These are phyloP conservation scores for Pristionchus exspectatus DNA, from an alignment of 2,888 invertebrate genomes.

Conservation along the genomic window DNA sequence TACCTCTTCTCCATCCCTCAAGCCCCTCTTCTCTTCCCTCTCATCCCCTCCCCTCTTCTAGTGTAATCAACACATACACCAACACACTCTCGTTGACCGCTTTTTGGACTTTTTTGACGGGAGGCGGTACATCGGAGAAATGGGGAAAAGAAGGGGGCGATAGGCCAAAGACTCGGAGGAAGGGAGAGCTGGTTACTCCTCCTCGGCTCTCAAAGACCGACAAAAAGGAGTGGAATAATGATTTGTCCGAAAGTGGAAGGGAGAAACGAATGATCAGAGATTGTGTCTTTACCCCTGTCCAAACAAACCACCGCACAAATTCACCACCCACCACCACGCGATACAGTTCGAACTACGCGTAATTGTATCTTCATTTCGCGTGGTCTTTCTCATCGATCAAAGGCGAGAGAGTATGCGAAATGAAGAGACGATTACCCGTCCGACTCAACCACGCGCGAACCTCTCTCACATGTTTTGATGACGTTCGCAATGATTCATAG, in stretches of 20 bases:
- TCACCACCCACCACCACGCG: not conserved
- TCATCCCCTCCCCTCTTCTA: constrained; percentile 38
- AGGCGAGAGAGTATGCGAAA: no score
- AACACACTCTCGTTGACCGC: constrained; percentile 20
- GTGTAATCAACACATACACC: constrained; percentile 46
- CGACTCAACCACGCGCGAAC: not conserved
- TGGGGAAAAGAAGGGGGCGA: not conserved
- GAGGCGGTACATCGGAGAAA: not conserved
- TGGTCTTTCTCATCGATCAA: no score
- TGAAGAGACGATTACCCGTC: no score
- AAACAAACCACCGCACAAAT: constrained; percentile 39
- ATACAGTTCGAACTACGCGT: no score
- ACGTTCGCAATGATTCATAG: not conserved
- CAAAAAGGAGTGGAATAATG: not conserved
- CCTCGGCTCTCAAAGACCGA: not conserved
- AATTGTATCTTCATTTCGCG: no score
- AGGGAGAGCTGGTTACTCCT: not conserved
- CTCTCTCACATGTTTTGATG: constrained; percentile 32
- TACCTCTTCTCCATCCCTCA: not conserved
- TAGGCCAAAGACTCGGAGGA: not conserved
- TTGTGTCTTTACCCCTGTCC: not conserved
- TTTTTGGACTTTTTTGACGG: constrained; percentile 43
- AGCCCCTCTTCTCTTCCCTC: not conserved
- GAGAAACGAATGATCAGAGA: not conserved
- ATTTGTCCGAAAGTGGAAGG: not conserved